Percentiles rank a stretch among this genome's conserved stretches.
Evolutionary conservation across 2,797 vertebrate species (phyloP).

Genomic region (Anguilla megastoma): DNA sequence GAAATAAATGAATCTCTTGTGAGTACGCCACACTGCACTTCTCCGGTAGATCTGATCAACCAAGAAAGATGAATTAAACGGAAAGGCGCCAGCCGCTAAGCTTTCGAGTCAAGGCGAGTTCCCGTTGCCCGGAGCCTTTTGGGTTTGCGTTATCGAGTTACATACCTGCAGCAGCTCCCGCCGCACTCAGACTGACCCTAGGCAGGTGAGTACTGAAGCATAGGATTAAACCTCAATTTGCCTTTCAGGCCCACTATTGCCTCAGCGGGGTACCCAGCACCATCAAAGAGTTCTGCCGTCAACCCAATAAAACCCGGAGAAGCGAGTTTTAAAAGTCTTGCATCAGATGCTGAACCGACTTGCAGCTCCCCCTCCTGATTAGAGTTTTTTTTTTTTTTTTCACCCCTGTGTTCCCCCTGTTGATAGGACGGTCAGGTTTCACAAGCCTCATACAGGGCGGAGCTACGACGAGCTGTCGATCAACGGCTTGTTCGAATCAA

Average conservation of each 20-base stretch:
- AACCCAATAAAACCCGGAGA: not conserved
- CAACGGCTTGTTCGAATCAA: not conserved
- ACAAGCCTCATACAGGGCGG: not conserved
- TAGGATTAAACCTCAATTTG: conserved; percentile 5
- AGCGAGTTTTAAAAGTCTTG: not conserved
- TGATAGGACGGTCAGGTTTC: not conserved
- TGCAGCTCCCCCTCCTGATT: too few relatives aligned
- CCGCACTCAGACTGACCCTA: not conserved
- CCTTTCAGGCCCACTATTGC: not conserved
- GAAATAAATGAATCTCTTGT: not conserved
- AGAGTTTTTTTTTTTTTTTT: too few relatives aligned
- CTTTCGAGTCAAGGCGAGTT: not conserved
- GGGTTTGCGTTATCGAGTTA: not conserved
- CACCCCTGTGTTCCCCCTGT: not conserved
- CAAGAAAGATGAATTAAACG: not conserved
- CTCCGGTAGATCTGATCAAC: not conserved
- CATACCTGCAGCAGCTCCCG: not conserved
- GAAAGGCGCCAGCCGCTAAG: not conserved
- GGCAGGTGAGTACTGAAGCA: not conserved
- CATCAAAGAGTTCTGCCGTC: not conserved
- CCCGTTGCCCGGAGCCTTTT: not conserved
- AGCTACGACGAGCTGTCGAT: not conserved
- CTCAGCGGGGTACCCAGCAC: not conserved
- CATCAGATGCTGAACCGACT: not conserved
- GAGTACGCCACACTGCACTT: not conserved